Evolutionary conservation across 2,888 invertebrate species (phyloP), one percentile per base, ranked within the genome.

Genomic region (Caenorhabditis uteleia): DNA sequence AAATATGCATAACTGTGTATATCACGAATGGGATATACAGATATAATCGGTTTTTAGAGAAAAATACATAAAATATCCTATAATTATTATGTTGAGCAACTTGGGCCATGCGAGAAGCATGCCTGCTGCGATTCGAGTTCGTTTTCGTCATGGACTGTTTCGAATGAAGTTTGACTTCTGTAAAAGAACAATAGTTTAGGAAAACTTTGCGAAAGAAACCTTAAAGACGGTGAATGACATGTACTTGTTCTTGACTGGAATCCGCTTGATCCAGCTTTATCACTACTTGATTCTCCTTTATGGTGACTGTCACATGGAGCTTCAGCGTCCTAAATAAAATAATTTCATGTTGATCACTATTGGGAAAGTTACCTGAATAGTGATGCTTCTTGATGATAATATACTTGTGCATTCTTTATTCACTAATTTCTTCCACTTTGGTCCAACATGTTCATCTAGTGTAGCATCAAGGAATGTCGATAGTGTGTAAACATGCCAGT

Each of bases 41-140:
- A n/a, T n/a, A n/a, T n/a, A n/a, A n/a, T n/a, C n/a, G n/a, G n/a
- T n/a, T n/a, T n/a, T n/a, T n/a, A n/a, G n/a, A n/a, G n/a, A n/a
- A n/a, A 34, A 16, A 8, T 5, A 34, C 12, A 5, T n/a, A 36
- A 36, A 18, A 16, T 8, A 36, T 36, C 16, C 5, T 18, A 7
- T 38, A 20, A 20, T 38, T n/a, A 8, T 38, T 7, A 38, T 38
- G 40, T 40, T 7, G 40, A 40, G 14, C 40, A 40, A 40, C 40
- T 16, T 3, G 42, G 42, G n/a, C 27, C 42, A 4, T 26, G 25
- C 3, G 27, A 26, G 12, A 43, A 43, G 6, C 25, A 7, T 5
- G 25, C 40, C 16, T 23, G 42, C 12, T 23, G 40, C 36, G 36
- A 98, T 40, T 68, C 71, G 23, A 71, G 54, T 39, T 68, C 62